These are phyloP conservation scores for Andrena hattorfiana DNA, from an alignment of 2,888 invertebrate genomes.

Conservation along the genomic window DNA sequence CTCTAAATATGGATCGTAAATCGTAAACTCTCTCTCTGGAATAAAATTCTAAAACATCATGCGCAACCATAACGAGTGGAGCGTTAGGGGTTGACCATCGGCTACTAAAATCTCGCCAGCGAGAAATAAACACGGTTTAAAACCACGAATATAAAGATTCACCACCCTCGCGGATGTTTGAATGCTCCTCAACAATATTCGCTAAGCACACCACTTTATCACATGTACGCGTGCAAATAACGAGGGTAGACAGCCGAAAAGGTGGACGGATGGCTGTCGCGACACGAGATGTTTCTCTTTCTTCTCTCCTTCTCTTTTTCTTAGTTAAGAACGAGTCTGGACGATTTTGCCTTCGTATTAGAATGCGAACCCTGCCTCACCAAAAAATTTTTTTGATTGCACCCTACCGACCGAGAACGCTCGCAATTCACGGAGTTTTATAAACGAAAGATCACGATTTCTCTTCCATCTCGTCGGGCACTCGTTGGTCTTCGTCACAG, in stretches of 20 bases:
- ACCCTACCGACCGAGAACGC: constrained; percentile 45
- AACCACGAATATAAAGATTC: constrained; percentile 48
- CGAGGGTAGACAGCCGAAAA: constrained; percentile 75
- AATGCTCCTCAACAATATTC: background rate
- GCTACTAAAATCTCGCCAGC: constrained; percentile 78
- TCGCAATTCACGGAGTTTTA: constrained; percentile 17
- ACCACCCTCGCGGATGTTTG: constrained; percentile 26
- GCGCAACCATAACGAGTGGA: constrained; percentile 45
- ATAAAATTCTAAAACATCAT: constrained; percentile 49
- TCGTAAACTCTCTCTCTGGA: constrained; percentile 36
- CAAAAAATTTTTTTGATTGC: constrained; percentile 51
- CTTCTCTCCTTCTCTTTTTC: constrained; percentile 7
- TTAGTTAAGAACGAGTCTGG: constrained; percentile 66
- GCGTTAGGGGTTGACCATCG: constrained; percentile 32
- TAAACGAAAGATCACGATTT: constrained; percentile 27
- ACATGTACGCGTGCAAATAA: constrained; percentile 20
- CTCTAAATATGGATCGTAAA: constrained; percentile 30
- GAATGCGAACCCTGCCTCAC: constrained; percentile 69
- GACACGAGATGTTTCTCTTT: constrained; percentile 37
- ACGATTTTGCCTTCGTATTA: constrained; percentile 63
- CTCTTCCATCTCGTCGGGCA: background rate
- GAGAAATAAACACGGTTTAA: constrained; percentile 72
- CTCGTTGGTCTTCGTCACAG: background rate
- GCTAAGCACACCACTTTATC: constrained; percentile 17
- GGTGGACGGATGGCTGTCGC: constrained; percentile 82